Percentiles rank a stretch among this genome's conserved stretches.
Conservation (phyloP, 2,113 vertebrate genomes). For the Madoqua kirkii region DNA sequence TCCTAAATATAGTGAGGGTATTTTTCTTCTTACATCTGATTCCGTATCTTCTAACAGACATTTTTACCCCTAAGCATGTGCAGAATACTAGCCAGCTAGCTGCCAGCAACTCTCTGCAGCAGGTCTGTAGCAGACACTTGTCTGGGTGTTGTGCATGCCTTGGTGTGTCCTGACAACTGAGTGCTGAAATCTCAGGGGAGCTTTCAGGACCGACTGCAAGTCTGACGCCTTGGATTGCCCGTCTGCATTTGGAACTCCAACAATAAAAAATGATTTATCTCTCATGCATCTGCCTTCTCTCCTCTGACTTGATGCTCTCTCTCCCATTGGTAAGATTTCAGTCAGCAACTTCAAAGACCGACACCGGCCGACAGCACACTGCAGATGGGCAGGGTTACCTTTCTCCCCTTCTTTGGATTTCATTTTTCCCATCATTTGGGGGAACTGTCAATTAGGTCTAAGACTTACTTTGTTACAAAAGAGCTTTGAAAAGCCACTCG, state of each 20-base stretch:
- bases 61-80: neutral
- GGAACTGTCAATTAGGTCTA: neutral
- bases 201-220: neutral
- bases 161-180: slow-evolving; percentile 36
- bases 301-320: slow-evolving; percentile 15
- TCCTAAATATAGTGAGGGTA: neutral
- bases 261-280: slow-evolving; percentile 50
- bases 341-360: slow-evolving; percentile 39
- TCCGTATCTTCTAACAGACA: neutral
- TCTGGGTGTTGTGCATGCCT: neutral
- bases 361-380: neutral
- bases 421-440: neutral
- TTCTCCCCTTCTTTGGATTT: neutral
- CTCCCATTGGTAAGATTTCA: neutral
- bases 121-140: neutral
- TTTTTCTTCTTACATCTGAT: neutral
- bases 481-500: neutral
- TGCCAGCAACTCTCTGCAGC: neutral
- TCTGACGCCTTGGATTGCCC: neutral
- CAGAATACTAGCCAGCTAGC: neutral
- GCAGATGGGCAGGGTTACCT: neutral
- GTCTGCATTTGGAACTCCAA: slow-evolving; percentile 43
- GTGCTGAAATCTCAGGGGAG: slow-evolving; percentile 18
- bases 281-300: slow-evolving; percentile 33
- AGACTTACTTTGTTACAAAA: neutral